Evolutionary conservation across 2,888 invertebrate species (phyloP), one percentile per base, ranked within the genome.

Genomic region (Drosophila robusta): DNA sequence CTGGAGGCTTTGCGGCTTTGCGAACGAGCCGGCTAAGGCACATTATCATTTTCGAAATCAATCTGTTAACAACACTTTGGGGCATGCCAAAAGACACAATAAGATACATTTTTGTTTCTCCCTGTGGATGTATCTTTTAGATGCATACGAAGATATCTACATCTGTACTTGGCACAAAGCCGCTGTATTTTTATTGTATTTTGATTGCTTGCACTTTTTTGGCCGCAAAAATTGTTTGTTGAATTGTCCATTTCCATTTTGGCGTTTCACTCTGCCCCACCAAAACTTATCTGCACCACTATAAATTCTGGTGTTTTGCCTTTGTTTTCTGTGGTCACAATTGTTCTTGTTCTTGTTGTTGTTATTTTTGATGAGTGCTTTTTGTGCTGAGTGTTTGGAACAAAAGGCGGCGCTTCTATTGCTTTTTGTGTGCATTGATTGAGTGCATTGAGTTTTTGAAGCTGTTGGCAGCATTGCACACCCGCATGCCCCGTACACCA

Each of bases 61-160:
- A 90, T 90, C 90, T 89, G 85, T 90, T 90, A 90, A 90, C 89
- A 87, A 83, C 80, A 78, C 78, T 79, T 87, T 76, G 68, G 78
- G 78, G 52, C 69, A 44, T 61, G 58, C 67, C 75, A 55, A 36
- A 45, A 67, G 62, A 44, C 44, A 60, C 54, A 42, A 52, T 68
- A 69, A 65, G 54, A 68, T 58, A 69, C 52, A 66, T 54, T 62
- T 68, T 38, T 22, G 44, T 14, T 12, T 3, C 8, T 52, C 1
- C 16, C n/a, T 38, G 44, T 36, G 49, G 52, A 44, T 26, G 36
- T 62, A 57, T 61, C 47, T 55, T 55, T 12, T 41, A 44, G 46
- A 47, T 69, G 39, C 66, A 56, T n/a, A 36, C 46, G 46, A 3
- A 29, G 29, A 29, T 49, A 42, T 42, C 36, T 44, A 9, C 14